Base-by-base conservation (phyloP, 2,888 invertebrate genomes). In the Drosophila pullipes region DNA sequence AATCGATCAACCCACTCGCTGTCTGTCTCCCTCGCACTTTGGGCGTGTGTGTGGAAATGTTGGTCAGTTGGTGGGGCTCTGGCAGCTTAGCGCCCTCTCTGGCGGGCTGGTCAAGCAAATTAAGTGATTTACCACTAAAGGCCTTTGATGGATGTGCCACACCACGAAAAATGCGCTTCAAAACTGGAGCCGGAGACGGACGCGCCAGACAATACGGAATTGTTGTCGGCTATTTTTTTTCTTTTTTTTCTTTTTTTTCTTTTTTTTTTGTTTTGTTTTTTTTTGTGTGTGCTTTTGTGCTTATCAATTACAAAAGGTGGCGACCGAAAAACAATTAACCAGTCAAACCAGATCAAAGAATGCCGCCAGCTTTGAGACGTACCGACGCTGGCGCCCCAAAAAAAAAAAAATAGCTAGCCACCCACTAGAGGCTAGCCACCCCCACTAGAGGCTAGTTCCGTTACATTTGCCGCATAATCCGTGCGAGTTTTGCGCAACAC, bases 271-370 rank as follows among this genome's bases (percentile, higher is more conserved):
- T 6, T 1, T 35, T n/a, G n/a, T 39, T 39, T 39, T 39, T 16
- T 33, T 22, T 13, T 22, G 28, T 44, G 41, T 33, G 62, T 64
- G 28, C 55, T 62, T 69, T 31, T 37, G 2, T 25, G 73, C 82
- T 85, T 85, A 85, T 85, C 85, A 85, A 85, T 90, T 85, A 90
- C 90, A 90, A 85, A 85, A 81, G 81, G 83, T 78, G 69, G 89
- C 90, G 81, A 69, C 64, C 74, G 65, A 53, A 76, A 70, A 60
- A 78, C 85, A 88, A 90, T 85, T 88, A 90, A 74, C 58, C 70
- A 85, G 83, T 89, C 89, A 89, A 63, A 68, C 31, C 59, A 55
- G 77, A 84, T 85, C 89, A 85, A 85, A 85, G 69, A 35, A 13
- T n/a, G 74, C 69, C 73, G 76, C 41, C 67, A 28, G 65, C 80